phyloP scores from a whole-genome alignment of 2,888 invertebrate genomes.

The Eledone cirrhosa region DNA sequence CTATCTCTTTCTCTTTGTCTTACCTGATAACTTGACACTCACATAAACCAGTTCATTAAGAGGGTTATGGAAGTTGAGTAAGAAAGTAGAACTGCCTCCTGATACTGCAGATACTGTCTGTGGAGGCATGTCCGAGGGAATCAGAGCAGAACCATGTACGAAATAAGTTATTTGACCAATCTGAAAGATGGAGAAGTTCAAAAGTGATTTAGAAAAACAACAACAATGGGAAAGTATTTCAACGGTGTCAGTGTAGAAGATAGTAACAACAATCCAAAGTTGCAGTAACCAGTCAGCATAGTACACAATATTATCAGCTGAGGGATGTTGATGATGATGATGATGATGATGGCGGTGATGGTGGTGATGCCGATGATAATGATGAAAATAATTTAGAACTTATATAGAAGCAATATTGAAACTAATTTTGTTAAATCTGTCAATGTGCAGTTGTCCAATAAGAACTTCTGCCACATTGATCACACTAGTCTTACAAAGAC shows the following conservation, averaged over 20 bases:
- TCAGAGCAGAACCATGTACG: neutral
- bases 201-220: neutral
- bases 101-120: neutral
- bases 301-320: no score
- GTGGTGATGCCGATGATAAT: no score
- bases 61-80: conserved; percentile 62
- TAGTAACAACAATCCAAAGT: no score
- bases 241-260: no score
- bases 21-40: conserved; percentile 58
- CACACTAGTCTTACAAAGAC: no score
- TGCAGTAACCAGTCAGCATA: no score
- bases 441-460: no score
- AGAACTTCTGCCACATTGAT: no score
- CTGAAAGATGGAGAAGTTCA: neutral
- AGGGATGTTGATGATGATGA: conserved; percentile 66
- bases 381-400: no score
- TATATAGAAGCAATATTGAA: no score
- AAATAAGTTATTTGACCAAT: neutral
- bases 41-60: conserved; percentile 61
- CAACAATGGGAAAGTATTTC: neutral
- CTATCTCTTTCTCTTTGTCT: neutral
- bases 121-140: neutral
- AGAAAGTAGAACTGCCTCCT: neutral
- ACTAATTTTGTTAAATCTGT: no score
- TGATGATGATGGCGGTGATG: conserved; percentile 60